Percentiles rank a stretch among this genome's conserved stretches.
These are phyloP conservation scores for Phthorimaea operculella DNA, from an alignment of 1,140 invertebrate genomes.

Conservation along the genomic window DNA sequence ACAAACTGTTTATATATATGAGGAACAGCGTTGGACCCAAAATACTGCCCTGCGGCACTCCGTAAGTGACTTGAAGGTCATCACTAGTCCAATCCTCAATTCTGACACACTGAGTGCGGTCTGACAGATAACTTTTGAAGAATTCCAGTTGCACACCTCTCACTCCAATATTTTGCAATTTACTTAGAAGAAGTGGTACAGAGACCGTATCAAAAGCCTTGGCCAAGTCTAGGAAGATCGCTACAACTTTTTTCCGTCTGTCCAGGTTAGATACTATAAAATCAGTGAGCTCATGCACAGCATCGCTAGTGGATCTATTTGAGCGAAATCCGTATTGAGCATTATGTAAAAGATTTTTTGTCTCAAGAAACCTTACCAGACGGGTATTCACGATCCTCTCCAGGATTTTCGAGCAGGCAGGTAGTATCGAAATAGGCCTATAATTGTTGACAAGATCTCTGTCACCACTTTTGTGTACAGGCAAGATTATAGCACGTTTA, in stretches of 20 bases:
- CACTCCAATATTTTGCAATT: not conserved
- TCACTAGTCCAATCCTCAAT: not conserved
- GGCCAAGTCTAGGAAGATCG: not conserved
- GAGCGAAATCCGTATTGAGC: not conserved
- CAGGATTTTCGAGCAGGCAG: not conserved
- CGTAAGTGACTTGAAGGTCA: not conserved
- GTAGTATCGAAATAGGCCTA: not conserved
- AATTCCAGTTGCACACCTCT: not conserved
- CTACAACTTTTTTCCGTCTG: not conserved
- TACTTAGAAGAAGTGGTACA: not conserved
- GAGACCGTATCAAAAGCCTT: constrained; percentile 3
- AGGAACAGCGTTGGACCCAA: not conserved
- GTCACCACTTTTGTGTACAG: not conserved
- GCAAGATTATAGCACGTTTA: not conserved
- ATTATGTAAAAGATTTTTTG: not conserved
- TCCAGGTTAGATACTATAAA: not conserved
- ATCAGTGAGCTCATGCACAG: not conserved
- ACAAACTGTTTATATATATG: not conserved
- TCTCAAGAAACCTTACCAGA: not conserved
- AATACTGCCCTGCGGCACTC: constrained; percentile 1
- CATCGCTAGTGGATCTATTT: not conserved
- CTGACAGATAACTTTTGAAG: not conserved
- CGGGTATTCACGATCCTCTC: not conserved
- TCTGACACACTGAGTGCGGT: not conserved
- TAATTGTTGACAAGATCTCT: not conserved